A percentile compares a stretch with the other conserved stretches of the same genome.
Conservation (phyloP, 2,113 vertebrate genomes). For the Malurus melanocephalus region DNA sequence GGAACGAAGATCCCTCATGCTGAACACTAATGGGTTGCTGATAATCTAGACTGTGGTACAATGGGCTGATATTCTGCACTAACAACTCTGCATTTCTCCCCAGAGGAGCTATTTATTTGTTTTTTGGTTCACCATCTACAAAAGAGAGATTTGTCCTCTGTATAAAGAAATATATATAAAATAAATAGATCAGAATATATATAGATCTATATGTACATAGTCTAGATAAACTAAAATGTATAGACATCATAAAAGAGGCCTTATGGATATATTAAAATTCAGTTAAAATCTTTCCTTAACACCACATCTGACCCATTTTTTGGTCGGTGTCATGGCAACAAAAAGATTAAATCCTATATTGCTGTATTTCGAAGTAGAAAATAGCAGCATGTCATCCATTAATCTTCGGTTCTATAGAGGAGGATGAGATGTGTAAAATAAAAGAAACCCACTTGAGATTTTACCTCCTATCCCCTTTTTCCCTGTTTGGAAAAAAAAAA, state of each 20-base stretch:
- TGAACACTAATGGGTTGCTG: not conserved
- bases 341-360: slow-evolving; percentile 46
- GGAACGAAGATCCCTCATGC: not conserved
- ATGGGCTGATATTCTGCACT: not conserved
- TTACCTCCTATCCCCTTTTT: not conserved
- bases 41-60: not conserved
- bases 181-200: not conserved
- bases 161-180: not conserved
- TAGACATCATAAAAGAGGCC: not conserved
- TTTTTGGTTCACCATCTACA: not conserved
- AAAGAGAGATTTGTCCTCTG: not conserved
- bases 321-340: slow-evolving; percentile 22
- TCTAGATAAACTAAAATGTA: not conserved
- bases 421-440: not conserved
- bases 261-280: not conserved
- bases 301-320: slow-evolving; percentile 42
- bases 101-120: not conserved
- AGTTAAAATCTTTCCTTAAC: slow-evolving; percentile 14
- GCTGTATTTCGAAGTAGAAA: slow-evolving; percentile 27
- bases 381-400: slow-evolving; percentile 21
- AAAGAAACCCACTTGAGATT: not conserved
- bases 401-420: not conserved
- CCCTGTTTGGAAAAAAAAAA: not conserved
- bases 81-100: not conserved
- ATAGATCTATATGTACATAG: not conserved